phyloP scores from a whole-genome alignment of 2,888 invertebrate genomes.

The Torymus tubicola region DNA sequence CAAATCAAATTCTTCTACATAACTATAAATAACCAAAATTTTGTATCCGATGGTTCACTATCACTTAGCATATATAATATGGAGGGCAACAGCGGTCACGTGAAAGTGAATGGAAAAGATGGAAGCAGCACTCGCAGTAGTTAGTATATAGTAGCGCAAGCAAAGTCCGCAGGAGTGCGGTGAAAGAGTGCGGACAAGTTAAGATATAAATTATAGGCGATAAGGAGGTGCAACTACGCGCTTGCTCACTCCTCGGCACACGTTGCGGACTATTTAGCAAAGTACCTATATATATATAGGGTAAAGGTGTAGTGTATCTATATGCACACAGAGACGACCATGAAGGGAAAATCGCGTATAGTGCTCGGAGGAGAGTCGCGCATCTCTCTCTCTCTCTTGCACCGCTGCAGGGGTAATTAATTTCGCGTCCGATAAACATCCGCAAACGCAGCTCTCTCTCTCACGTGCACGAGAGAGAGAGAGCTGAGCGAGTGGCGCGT shows the following conservation, averaged over 20 bases:
- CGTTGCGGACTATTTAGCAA: neutral
- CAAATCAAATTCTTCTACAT: no score
- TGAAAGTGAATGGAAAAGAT: conserved; percentile 18
- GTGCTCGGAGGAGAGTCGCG: no score
- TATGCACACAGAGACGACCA: no score
- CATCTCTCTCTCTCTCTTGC: neutral
- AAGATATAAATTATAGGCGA: conserved; percentile 45
- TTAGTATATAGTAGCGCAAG: neutral
- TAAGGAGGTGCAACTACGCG: conserved; percentile 15
- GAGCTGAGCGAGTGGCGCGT: neutral
- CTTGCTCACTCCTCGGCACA: neutral
- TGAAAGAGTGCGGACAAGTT: conserved; percentile 32
- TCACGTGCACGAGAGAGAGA: no score
- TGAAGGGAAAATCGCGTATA: no score
- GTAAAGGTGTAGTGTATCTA: no score
- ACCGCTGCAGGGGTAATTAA: conserved; percentile 17
- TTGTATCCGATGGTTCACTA: no score
- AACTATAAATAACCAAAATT: no score
- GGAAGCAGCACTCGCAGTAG: conserved; percentile 14
- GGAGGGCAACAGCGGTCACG: no score
- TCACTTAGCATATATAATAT: no score
- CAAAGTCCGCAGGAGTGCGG: conserved; percentile 23
- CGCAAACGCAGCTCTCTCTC: conserved; percentile 21
- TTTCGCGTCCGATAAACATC: conserved; percentile 41
- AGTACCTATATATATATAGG: no score